Base-by-base conservation (phyloP, 2,113 vertebrate genomes). In the Butorides virescens region DNA sequence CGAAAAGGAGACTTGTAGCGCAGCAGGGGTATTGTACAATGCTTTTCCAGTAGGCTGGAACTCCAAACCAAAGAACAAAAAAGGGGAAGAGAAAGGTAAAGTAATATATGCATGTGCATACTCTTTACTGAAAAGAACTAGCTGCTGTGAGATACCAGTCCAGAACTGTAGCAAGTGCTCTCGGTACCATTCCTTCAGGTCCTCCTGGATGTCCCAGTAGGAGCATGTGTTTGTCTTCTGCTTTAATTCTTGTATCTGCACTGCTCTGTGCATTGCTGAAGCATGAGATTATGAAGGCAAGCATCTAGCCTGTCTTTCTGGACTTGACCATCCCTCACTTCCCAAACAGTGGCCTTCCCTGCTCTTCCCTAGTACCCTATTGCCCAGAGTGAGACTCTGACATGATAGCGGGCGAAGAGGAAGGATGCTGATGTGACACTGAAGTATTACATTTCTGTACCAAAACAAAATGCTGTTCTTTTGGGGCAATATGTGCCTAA, bases 1-100 rank as follows among this genome's bases (percentile, higher is more conserved):
- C 97, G 78, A 99, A 99, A 98, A 98, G 98, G 98, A 98, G 98
- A 98, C 98, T 99, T 99, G 98, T 99, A 98, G 98, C 98, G 37
- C 98, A 98, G 99, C 98, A 92, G 99, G 98, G 98, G 97, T 88
- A 97, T 95, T 65, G 80, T 91, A 95, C 87, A 93, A 92, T 97
- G 90, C 96, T 96, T 97, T 96, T 86, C 94, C 87, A 88, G 59
- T 87, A 96, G 93, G 94, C 86, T 93, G 72, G 65, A 89, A 96
- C 91, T 96, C 90, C 90, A 55, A 95, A 96, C 73, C 76, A 71
- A 90, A 95, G 97, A 97, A 97, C 91, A 97, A 93, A 95, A 96
- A 80, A 39, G 11, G 26, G 55, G 30, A 53, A 68, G 47, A 32
- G 72, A 30, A 63, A 86, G 65, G 81, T 92, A 32, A 88, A 84